Conservation (phyloP, 2,797 vertebrate genomes). For the Ambastaia sidthimunki region DNA sequence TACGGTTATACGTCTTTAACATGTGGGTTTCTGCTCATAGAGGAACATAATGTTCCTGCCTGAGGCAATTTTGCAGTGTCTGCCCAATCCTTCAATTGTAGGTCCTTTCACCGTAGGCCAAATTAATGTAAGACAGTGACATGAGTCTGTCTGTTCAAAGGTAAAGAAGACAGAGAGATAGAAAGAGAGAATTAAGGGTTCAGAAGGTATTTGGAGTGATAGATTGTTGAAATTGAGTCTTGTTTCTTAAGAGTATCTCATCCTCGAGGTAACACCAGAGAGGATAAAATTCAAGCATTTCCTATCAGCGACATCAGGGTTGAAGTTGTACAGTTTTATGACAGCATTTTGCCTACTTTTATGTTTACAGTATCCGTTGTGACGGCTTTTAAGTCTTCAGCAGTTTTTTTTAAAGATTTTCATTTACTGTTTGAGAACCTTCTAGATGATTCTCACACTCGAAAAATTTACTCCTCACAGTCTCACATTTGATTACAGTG, state of each 20-base stretch:
- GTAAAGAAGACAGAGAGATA: background rate
- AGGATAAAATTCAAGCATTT: conserved; percentile 23
- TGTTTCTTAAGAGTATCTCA: conserved; percentile 30
- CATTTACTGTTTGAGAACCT: background rate
- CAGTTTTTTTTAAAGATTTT: background rate
- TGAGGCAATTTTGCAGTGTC: conserved; percentile 8
- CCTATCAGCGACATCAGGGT: too few relatives aligned
- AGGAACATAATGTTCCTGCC: conserved; percentile 28
- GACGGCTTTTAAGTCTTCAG: background rate
- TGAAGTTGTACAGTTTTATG: conserved; percentile 10
- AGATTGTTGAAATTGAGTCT: conserved; percentile 72
- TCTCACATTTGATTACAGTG: too few relatives aligned
- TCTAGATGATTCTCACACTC: background rate
- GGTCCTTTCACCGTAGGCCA: conserved; percentile 37
- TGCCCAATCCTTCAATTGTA: conserved; percentile 16
- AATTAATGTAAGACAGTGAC: conserved; percentile 41
- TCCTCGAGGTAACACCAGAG: conserved; percentile 56
- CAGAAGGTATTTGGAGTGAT: conserved; percentile 69
- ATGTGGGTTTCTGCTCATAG: conserved; percentile 25
- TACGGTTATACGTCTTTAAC: conserved; percentile 30
- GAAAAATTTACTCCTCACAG: too few relatives aligned
- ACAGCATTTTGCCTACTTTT: background rate
- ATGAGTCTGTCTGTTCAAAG: background rate
- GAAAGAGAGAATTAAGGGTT: conserved; percentile 51
- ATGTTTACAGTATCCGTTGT: background rate